Evolutionary conservation across 2,888 invertebrate genomes (phyloP).

Genomic region (Lepidocyrtoides sp.): DNA sequence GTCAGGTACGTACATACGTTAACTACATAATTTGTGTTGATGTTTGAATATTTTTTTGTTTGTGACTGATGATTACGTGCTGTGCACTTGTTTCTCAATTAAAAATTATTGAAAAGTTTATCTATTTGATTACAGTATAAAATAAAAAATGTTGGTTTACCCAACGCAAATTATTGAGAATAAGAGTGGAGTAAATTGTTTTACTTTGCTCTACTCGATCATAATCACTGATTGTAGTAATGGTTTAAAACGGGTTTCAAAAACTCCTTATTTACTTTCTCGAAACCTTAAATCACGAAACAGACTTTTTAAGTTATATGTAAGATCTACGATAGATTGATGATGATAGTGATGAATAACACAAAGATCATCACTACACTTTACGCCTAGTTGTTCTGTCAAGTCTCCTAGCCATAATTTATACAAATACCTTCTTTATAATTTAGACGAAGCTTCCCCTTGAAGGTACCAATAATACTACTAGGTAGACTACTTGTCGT

Average conservation of each 20-base stretch:
- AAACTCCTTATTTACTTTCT: background rate
- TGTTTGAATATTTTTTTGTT: no score
- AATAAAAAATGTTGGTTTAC: no score
- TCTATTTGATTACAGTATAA: no score
- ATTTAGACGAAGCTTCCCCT: background rate
- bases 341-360: background rate
- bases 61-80: no score
- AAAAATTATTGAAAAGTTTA: no score
- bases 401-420: background rate
- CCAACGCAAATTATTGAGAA: no score
- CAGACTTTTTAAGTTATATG: background rate
- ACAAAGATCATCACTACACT: background rate
- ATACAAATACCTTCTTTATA: background rate
- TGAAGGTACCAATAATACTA: background rate
- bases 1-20: no score
- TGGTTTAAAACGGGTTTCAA: conserved; percentile 32
- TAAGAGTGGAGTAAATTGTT: background rate
- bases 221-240: background rate
- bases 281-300: background rate
- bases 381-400: background rate
- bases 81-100: no score
- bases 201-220: background rate
- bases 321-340: background rate
- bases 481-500: background rate
- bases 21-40: no score